Conservation (phyloP, 2,888 invertebrate genomes). For the Trichacis sp. region DNA sequence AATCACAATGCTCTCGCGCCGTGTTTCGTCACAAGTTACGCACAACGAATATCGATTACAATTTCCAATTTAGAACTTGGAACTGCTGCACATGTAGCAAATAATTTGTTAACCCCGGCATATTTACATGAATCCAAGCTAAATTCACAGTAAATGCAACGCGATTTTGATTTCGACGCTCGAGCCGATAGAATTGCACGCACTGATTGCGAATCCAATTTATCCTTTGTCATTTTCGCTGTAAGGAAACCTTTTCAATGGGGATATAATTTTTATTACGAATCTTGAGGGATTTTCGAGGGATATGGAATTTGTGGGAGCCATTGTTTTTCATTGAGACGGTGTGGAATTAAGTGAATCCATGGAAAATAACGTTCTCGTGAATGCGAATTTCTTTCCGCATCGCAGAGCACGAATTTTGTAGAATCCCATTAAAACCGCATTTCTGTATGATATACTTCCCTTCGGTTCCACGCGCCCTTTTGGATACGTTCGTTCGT, state of each 20-base stretch:
- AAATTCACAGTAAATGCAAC: neutral
- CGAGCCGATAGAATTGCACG: too few species aligned
- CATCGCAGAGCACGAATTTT: slow-evolving; percentile 20
- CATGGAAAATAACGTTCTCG: slow-evolving; percentile 1
- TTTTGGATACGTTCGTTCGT: slow-evolving; percentile 5
- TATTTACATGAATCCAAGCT: neutral
- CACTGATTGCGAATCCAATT: neutral
- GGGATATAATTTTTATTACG: neutral
- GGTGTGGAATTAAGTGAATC: slow-evolving; percentile 15
- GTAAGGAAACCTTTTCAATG: too few species aligned
- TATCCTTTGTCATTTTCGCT: neutral
- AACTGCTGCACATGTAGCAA: neutral
- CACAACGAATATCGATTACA: neutral
- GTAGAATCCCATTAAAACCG: slow-evolving; percentile 16
- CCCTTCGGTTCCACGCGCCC: slow-evolving; percentile 15
- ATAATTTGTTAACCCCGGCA: neutral
- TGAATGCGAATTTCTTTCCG: slow-evolving; percentile 21
- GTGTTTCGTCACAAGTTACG: slow-evolving; percentile 4
- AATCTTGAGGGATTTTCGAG: neutral
- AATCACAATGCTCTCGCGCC: slow-evolving; percentile 28
- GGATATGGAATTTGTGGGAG: neutral
- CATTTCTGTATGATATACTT: slow-evolving; percentile 14
- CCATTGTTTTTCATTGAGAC: neutral
- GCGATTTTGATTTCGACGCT: neutral
- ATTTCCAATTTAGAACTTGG: slow-evolving; percentile 1